phyloP scores from a whole-genome alignment of 2,113 vertebrate genomes.

The Apteryx mantelli region DNA sequence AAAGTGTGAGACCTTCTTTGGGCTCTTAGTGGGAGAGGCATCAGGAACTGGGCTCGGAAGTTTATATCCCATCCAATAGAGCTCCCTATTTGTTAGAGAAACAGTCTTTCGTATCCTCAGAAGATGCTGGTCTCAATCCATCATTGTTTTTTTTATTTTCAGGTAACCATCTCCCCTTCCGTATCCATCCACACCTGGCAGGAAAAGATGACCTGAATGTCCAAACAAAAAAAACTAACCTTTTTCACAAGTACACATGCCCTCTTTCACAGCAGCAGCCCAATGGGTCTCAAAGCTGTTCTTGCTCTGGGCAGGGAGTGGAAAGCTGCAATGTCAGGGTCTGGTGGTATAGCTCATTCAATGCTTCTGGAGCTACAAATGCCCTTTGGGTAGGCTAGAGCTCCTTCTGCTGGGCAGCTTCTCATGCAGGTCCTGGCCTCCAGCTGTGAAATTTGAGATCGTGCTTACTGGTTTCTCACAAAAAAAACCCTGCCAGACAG shows the following conservation, averaged over 20 bases:
- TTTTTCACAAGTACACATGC: not conserved
- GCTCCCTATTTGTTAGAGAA: fast-evolving
- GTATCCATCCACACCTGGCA: too few species aligned
- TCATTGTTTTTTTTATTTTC: not conserved
- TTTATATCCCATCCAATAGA: not conserved
- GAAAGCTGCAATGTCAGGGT: not conserved
- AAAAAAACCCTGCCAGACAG: not conserved
- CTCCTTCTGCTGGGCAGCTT: constrained; percentile 30
- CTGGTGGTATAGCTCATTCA: fast-evolving
- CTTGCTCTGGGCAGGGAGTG: not conserved
- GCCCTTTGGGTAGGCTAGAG: not conserved
- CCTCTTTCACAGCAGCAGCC: fast-evolving
- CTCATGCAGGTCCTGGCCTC: not conserved
- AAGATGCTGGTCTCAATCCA: too few species aligned
- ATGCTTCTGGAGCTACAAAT: not conserved
- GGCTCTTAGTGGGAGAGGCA: not conserved
- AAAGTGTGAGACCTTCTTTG: not conserved
- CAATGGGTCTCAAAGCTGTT: not conserved
- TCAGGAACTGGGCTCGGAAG: not conserved
- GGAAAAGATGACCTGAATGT: not conserved
- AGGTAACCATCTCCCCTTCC: not conserved
- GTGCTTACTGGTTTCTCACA: not conserved
- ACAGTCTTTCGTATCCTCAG: not conserved
- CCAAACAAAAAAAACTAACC: fast-evolving
- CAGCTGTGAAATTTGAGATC: not conserved